Evolutionary conservation across 2,797 vertebrate species (phyloP), one percentile per base, ranked within the genome.

Genomic region (Scarus forsteni): DNA sequence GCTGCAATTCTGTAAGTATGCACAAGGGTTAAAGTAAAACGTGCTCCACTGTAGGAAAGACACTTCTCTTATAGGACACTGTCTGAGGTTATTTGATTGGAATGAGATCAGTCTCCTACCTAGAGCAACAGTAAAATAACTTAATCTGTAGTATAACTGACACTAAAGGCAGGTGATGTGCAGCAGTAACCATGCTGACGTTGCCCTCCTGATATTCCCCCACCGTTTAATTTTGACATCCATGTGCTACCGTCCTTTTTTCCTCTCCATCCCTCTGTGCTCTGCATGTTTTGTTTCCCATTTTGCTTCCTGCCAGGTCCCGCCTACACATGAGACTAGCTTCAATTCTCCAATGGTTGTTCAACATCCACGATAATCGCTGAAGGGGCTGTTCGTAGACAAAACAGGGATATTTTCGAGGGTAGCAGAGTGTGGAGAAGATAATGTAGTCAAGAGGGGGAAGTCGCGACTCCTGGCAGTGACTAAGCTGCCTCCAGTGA

Each of bases 401-500:
- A 80, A 87, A 86, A 78, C 78, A 57, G 71, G 83, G 85, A 72
- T 86, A 85, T 84, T 86, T 27, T 82, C 18, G 69, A 85, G 54
- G 70, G 74, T 58, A 77, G 80, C 59, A 35, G 79, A 79, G 80
- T 85, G 78, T 75, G 81, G 74, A 81, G 71, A 69, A 88, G 85
- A 89, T 91, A 92, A 87, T 85, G 73, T 79, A 89, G 83, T 82
- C 78, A 76, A 80, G 83, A 75, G 84, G 79, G 79, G 84, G 65
- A 84, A 80, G 83, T 83, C 60, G 66, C 35, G 73, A 85, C 84
- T 78, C 77, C 84, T 61, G 44, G 55, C 81, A 19, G 72, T 88
- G 89, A 89, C 88, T 82, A 85, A 87, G 84, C 69, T 80, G 82
- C 79, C 83, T 84, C 75, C 56, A 80, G 85, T 77, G 81, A 86